phyloP scores from a whole-genome alignment of 1,140 invertebrate species.

The Hydropsyche tenuis region DNA sequence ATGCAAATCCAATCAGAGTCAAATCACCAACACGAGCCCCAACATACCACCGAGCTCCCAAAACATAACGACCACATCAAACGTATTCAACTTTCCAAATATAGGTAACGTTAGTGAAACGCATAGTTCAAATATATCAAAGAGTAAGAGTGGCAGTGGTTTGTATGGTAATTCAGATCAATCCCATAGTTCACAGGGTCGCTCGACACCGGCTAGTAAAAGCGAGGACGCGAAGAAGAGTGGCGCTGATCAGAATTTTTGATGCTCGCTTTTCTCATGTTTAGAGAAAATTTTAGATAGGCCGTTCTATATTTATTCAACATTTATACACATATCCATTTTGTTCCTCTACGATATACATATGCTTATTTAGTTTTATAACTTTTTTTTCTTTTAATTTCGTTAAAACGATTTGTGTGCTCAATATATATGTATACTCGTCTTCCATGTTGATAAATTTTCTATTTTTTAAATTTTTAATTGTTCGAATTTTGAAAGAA shows the following conservation, averaged over 20 bases:
- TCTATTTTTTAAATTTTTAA: no score
- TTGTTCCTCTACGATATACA: no score
- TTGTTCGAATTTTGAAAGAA: no score
- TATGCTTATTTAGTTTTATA: no score
- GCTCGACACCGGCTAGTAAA: not conserved
- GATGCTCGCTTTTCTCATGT: not conserved
- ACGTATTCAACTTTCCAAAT: conserved; percentile 42
- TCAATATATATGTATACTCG: no score
- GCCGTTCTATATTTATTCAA: no score
- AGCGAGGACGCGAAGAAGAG: conserved; percentile 1
- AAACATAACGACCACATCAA: conserved; percentile 22
- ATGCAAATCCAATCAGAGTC: conserved; percentile 45
- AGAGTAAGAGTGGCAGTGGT: not conserved
- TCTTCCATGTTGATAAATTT: no score
- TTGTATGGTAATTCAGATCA: conserved; percentile 3
- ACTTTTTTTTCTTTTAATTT: no score
- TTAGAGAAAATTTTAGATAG: conserved; percentile 14
- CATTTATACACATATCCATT: no score
- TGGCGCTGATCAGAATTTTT: not conserved
- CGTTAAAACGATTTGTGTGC: no score
- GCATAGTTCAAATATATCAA: not conserved
- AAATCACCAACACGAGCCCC: conserved; percentile 4
- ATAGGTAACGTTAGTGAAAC: not conserved
- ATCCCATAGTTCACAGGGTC: not conserved
- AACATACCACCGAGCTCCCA: conserved; percentile 29